These are phyloP conservation scores for Scaptomyza parva DNA, from an alignment of 2,888 invertebrate genomes.

Conservation along the genomic window DNA sequence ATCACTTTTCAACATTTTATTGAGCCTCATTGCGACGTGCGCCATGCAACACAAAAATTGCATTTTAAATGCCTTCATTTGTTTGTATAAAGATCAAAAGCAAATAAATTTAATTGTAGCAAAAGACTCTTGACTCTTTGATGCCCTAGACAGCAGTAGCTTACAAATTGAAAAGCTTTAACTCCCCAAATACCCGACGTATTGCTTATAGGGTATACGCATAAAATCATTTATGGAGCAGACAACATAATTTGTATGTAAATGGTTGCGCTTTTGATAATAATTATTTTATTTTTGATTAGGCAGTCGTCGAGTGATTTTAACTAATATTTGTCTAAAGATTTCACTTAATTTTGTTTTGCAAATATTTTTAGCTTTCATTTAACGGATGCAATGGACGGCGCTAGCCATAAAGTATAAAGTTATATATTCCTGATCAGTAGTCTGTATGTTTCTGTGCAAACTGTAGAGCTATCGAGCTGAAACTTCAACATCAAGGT, in stretches of 20 bases:
- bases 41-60: constrained; percentile 64
- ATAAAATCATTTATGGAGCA: neutral
- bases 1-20: constrained; percentile 64
- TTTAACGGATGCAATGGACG: neutral
- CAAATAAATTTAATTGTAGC: neutral
- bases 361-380: neutral
- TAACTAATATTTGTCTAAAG: neutral
- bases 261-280: constrained; percentile 60
- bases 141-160: neutral
- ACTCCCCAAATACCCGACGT: too few relatives aligned
- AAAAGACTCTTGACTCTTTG: neutral
- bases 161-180: neutral
- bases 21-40: constrained; percentile 34
- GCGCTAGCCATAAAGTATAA: too few relatives aligned
- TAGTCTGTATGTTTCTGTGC: too few relatives aligned
- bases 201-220: neutral
- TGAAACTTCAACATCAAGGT: too few relatives aligned
- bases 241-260: constrained; percentile 50
- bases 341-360: neutral
- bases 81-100: constrained; percentile 60
- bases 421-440: too few relatives aligned
- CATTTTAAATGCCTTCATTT: constrained; percentile 59
- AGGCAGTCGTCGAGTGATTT: neutral
- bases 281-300: neutral
- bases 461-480: too few relatives aligned